Conservation (phyloP, 2,797 vertebrate genomes). For the Artibeus lituratus region DNA sequence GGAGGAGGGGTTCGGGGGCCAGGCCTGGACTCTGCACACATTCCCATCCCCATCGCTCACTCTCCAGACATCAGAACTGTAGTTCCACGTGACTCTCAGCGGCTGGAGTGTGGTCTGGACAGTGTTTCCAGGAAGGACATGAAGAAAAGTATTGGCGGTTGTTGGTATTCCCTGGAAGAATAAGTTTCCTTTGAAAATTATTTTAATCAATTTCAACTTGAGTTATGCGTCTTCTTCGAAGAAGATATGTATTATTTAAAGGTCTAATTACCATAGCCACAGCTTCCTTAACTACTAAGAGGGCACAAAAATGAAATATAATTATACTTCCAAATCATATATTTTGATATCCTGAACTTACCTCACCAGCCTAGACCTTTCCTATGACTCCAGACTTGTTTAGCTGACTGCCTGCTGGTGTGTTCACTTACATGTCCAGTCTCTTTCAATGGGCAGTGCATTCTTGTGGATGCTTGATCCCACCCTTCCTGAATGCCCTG, state of each 20-base stretch:
- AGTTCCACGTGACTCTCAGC: neutral
- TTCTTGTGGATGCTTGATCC: neutral
- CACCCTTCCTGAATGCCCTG: neutral
- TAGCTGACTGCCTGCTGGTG: neutral
- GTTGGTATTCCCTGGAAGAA: neutral
- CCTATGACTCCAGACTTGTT: neutral
- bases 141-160: too few relatives aligned
- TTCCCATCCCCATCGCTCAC: too few relatives aligned
- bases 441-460: neutral
- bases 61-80: neutral
- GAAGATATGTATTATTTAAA: neutral
- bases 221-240: neutral
- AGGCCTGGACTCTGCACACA: rapidly evolving
- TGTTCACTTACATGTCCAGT: neutral
- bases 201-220: neutral
- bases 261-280: neutral
- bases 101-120: neutral
- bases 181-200: neutral
- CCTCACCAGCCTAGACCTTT: neutral
- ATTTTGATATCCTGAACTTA: neutral
- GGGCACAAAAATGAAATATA: neutral
- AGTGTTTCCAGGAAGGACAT: neutral
- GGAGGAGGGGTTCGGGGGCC: too few relatives aligned
- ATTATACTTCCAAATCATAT: neutral
- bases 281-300: neutral